Base-by-base conservation (phyloP, 2,888 invertebrate genomes). In the Pseudeuparius sepicola region DNA sequence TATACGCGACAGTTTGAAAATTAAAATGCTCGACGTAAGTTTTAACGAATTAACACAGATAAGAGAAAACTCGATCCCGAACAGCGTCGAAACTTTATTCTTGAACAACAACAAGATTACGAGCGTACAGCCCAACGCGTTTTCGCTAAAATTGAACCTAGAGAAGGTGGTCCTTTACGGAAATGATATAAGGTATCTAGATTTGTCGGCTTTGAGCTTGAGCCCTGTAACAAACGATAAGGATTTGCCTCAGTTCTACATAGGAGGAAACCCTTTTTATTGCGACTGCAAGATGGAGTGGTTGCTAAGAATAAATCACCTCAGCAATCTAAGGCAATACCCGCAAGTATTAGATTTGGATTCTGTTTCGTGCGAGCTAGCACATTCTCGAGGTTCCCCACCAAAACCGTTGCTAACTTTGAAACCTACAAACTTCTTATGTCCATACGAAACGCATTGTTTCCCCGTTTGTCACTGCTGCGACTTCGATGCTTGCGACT, bases 241-340 rank as follows among this genome's bases (percentile, higher is more conserved):
- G 60, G 77, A 80, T 54, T 63, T 82, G 48, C 83, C 85, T 10
- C 75, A 79, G 56, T 83, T 87, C 61, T 82, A 78, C 58, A 74
- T 87, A 46, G 81, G 82, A 30, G 76, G 76, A 52, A 88, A 88
- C 67, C 86, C 86, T 40, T 78, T 87, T 58, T 71, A 76, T 49
- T 89, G 88, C 60, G 82, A 86, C 62, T 88, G 88, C 62, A 78
- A 77, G 51, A 82, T 87, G 82, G 86, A 86, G 63, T 89, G 87
- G 86, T 59, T 87, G 51, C 75, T 81, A 52, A 68, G 79, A 57
- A 77, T 84, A 59, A 82, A 83, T 67, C 80, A 80, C 64, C 66
- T 81, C 57, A 75, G 75, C 52, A 73, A 76, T 51, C 67, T 73
- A 43, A 66, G 80, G 36, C 80, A 81, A 56, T 78, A 83, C 60